phyloP scores from a whole-genome alignment of 2,888 invertebrate species.

The Mesopsocus fuscifrons region DNA sequence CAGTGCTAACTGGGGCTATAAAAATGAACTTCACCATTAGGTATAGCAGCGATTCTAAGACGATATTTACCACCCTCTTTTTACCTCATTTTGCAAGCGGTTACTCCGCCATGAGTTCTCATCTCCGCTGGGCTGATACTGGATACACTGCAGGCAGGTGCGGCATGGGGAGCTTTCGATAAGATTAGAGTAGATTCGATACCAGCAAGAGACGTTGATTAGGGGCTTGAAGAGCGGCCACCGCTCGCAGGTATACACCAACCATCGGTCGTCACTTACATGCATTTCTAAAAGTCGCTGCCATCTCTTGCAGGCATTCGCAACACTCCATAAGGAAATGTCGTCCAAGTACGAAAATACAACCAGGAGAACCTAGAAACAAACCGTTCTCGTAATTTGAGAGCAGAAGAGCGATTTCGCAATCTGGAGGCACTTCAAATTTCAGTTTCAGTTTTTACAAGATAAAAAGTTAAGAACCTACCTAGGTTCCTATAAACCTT shows the following conservation, averaged over 20 bases:
- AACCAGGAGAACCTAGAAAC: slow-evolving; percentile 51
- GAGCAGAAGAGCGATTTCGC: too few species aligned
- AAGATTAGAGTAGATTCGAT: slow-evolving; percentile 43
- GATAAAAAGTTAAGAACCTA: too few species aligned
- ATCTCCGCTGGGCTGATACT: slow-evolving; percentile 42
- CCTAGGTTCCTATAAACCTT: too few species aligned
- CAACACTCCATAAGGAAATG: slow-evolving; percentile 74
- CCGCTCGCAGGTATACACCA: slow-evolving; percentile 47
- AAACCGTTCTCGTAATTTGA: too few species aligned
- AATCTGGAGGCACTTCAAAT: too few species aligned
- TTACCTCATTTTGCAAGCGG: slow-evolving; percentile 60
- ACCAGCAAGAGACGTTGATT: slow-evolving; percentile 55
- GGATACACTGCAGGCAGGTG: slow-evolving; percentile 60
- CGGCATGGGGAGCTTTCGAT: slow-evolving; percentile 71
- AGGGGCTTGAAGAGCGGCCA: slow-evolving; percentile 79
- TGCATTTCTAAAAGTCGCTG: slow-evolving; percentile 58
- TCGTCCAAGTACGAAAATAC: slow-evolving; percentile 84
- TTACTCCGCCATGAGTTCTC: slow-evolving; percentile 70
- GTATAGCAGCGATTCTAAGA: too few species aligned
- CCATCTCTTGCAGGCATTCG: slow-evolving; percentile 76
- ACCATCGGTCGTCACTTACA: slow-evolving; percentile 62
- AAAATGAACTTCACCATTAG: too few species aligned
- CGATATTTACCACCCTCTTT: too few species aligned
- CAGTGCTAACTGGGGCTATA: too few species aligned
- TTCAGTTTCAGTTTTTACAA: too few species aligned